Base-by-base conservation (phyloP, 2,888 invertebrate genomes). In the Hedychridium roseum region DNA sequence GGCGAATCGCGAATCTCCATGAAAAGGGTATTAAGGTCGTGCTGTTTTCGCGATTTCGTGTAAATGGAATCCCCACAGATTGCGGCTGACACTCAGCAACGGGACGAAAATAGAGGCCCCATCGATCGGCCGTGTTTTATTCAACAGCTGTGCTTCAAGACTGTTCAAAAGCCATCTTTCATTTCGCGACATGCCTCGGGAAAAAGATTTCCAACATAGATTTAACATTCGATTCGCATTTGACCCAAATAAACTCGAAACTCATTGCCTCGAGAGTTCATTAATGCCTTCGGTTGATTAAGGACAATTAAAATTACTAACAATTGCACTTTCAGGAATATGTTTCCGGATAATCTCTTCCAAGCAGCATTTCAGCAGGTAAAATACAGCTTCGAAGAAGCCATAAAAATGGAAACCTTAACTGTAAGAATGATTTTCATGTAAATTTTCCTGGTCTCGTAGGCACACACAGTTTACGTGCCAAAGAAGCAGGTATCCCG, bases 291-390 rank as follows among this genome's bases (percentile, higher is more conserved):
- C n/a, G n/a, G n/a, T n/a, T n/a, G n/a, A n/a, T n/a, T n/a, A n/a
- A n/a, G n/a, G n/a, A n/a, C n/a, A n/a, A n/a, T n/a, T n/a, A n/a
- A n/a, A n/a, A n/a, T n/a, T n/a, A n/a, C n/a, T n/a, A n/a, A 36
- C 11, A 5, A 46, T 21, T 34, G 6, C 67, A 60, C 71, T 84
- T 85, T 43, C 84, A 94, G 94, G 80, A 96, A 96, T 79, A 89
- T 94, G 72, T 89, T 95, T 74, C 92, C 94, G 12, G 93, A 92
- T 77, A 95, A 95, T 81, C 85, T 95, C 61, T 92, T 95, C 71
- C 91, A 92, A 80, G 94, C 95, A 18, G 88, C 92, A 46, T 92
- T 93, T 77, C 91, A 92, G 77, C 92, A 92, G 81, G 85, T 85
- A 75, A 74, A 34, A 2, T 18, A 6, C 23, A 23, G 23, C 23